Base-by-base conservation (phyloP, 2,797 vertebrate genomes). In the Catostomus latipinnis region DNA sequence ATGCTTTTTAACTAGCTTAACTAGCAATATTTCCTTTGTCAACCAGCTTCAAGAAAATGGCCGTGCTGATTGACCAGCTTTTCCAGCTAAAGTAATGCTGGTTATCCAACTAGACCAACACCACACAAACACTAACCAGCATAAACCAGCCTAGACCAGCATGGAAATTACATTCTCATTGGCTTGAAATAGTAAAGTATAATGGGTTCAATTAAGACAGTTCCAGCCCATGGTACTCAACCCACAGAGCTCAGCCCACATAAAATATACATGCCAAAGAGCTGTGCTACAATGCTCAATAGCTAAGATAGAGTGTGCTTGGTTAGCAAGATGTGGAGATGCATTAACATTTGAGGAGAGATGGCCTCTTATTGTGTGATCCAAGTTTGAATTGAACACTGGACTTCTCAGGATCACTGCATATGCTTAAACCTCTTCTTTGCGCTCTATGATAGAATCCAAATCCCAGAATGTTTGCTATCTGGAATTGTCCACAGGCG, bases 121-220 rank as follows among this genome's bases (percentile, higher is more conserved):
- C 34, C 34, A 34, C 34, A 34, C 34, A 34, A 34, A 34, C 34
- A 34, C 34, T 34, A 34, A 34, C 34, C 34, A 34, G 34, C 34
- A 34, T 34, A 34, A 34, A 34, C 34, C 34, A 34, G 34, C 34
- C 34, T 34, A 34, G 34, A 2, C 34, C 34, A 34, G 34, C 34
- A 34, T 34, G 34, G 34, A 34, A 34, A 34, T 56, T 8, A 48
- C 34, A 57, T 67, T 6, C 1, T 57, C 34, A 67, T 52, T 67
- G 63, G 62, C 53, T 66, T 6, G 43, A 76, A 76, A 76, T 49
- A 66, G 66, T 52, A 83, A 85, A 82, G 83, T 74, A 87, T 86
- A 88, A 87, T 90, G 90, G 90, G 89, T 65, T 88, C 86, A 87
- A 82, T 86, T 90, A 90, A 88, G 91, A 90, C 87, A 84, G 71